Percentiles rank a stretch among this genome's conserved stretches.
Conservation (phyloP, 2,888 invertebrate species). For the Noctua fimbriata region DNA sequence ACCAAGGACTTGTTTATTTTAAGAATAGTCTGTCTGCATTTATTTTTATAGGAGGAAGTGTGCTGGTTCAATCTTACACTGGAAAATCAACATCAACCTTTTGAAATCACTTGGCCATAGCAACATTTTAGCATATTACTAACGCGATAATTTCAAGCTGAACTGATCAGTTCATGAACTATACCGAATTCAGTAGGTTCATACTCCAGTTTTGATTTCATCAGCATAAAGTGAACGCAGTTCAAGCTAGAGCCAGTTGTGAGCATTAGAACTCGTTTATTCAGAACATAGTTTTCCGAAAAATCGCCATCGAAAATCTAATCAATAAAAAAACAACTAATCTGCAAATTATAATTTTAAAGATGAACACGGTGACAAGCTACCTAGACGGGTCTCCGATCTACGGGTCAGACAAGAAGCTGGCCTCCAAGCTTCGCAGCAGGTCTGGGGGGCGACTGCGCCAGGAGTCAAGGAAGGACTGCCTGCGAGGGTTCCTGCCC, state of each 20-base stretch:
- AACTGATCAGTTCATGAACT: neutral
- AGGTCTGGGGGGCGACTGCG: conserved; percentile 84
- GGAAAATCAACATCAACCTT: neutral
- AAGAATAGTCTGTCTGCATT: neutral
- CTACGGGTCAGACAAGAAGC: conserved; percentile 86
- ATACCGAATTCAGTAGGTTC: neutral
- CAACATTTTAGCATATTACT: too few relatives aligned
- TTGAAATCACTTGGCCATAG: neutral
- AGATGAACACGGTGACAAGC: conserved; percentile 93
- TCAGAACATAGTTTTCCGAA: neutral
- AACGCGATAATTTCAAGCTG: neutral
- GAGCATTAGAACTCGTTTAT: neutral
- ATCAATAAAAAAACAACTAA: too few relatives aligned
- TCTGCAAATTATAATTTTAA: conserved; percentile 38
- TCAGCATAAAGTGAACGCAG: neutral
- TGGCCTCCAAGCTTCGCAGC: conserved; percentile 81
- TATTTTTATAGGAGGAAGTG: neutral
- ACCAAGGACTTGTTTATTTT: too few relatives aligned
- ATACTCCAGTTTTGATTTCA: neutral
- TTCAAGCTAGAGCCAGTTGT: neutral
- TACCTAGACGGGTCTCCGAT: conserved; percentile 89
- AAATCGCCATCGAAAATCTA: too few relatives aligned
- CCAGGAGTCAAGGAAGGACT: conserved; percentile 76
- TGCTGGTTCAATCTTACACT: neutral
- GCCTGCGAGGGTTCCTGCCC: conserved; percentile 81